phyloP scores from a whole-genome alignment of 1,140 invertebrate genomes.

The Drosophila athabasca region DNA sequence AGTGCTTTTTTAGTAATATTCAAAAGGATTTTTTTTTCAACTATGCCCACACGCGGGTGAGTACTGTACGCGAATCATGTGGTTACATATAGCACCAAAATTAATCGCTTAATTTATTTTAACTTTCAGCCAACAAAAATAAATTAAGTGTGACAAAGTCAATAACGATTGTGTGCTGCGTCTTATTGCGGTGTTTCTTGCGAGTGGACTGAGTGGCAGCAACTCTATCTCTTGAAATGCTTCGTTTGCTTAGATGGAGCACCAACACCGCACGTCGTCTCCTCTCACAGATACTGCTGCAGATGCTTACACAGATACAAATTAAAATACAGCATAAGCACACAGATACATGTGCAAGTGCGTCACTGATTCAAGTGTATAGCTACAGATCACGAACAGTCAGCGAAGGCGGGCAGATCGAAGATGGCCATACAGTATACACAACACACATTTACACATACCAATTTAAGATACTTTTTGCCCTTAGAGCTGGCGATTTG shows the following conservation, averaged over 20 bases:
- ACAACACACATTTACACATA: constrained; percentile 14
- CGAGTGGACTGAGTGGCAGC: constrained; percentile 59
- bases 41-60: neutral
- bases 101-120: constrained; percentile 39
- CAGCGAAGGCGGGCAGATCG: constrained; percentile 65
- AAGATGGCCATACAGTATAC: constrained; percentile 59
- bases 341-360: constrained; percentile 47
- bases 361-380: constrained; percentile 38
- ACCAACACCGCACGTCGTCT: constrained; percentile 6
- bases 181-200: constrained; percentile 59
- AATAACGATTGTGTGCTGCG: constrained; percentile 46
- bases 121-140: constrained; percentile 37
- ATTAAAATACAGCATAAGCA: constrained; percentile 11
- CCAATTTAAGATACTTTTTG: constrained; percentile 11
- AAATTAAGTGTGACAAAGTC: constrained; percentile 43
- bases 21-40: too few relatives aligned
- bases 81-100: neutral
- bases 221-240: constrained; percentile 63
- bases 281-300: constrained; percentile 36
- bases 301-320: constrained; percentile 47
- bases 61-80: constrained; percentile 7
- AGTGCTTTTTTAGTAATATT: too few relatives aligned
- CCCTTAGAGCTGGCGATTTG: constrained; percentile 18
- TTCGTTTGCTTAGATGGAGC: constrained; percentile 66
- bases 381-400: constrained; percentile 52